Evolutionary conservation across 2,888 invertebrate genomes (phyloP).

Genomic region (Lasioglossum figueresi): DNA sequence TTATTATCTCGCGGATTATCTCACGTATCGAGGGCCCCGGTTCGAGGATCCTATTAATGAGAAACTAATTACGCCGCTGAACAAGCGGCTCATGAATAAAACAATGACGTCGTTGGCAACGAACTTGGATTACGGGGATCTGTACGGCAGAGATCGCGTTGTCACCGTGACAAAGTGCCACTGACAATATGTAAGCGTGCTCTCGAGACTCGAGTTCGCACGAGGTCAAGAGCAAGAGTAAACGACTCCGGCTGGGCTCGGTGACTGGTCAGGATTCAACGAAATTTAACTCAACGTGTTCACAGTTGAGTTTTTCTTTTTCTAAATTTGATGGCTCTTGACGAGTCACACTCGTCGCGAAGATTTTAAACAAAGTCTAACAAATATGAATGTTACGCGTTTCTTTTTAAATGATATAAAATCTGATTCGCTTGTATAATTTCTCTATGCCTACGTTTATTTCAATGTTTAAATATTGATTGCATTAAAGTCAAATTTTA

Average conservation of each 20-base stretch:
- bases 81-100: constrained; percentile 50
- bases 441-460: too few relatives aligned
- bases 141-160: constrained; percentile 25
- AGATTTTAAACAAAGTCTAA: too few relatives aligned
- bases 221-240: constrained; percentile 73
- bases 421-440: too few relatives aligned
- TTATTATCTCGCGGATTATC: neutral
- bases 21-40: constrained; percentile 11
- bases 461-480: too few relatives aligned
- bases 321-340: too few relatives aligned
- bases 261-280: neutral
- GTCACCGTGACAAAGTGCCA: constrained; percentile 40
- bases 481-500: too few relatives aligned
- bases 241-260: constrained; percentile 56
- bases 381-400: too few relatives aligned
- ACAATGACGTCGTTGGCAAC: constrained; percentile 19
- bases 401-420: too few relatives aligned
- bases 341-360: too few relatives aligned
- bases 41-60: constrained; percentile 14
- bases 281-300: neutral
- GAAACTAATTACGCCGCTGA: constrained; percentile 33
- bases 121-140: constrained; percentile 32
- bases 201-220: constrained; percentile 65
- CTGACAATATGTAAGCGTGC: constrained; percentile 24
- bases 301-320: too few relatives aligned